Percentiles rank a stretch among this genome's conserved stretches.
These are phyloP conservation scores for Clarias pachynema DNA, from an alignment of 2,797 vertebrate species.

Conservation along the genomic window DNA sequence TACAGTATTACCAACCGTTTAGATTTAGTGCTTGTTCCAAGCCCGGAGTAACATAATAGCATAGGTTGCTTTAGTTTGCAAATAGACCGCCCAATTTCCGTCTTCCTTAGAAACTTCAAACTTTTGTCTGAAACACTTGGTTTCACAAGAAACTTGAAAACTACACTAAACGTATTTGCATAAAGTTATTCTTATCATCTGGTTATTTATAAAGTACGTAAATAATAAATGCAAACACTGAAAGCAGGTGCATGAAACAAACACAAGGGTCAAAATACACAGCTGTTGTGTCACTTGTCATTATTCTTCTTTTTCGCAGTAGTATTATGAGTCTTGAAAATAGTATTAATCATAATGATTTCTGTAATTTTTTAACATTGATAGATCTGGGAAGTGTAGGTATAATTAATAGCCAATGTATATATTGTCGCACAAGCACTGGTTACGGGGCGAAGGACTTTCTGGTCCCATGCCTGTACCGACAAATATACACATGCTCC, in stretches of 20 bases:
- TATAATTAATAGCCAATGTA: too few species aligned
- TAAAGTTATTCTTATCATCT: not conserved
- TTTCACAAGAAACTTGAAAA: not conserved
- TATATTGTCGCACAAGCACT: too few species aligned
- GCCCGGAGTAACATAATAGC: not conserved
- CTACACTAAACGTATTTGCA: not conserved
- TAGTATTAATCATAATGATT: not conserved
- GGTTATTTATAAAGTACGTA: not conserved
- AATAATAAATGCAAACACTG: not conserved
- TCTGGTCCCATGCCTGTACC: not conserved
- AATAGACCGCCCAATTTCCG: not conserved
- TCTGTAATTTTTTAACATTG: not conserved
- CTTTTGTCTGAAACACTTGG: not conserved
- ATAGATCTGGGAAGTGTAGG: too few species aligned
- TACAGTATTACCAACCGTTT: too few species aligned
- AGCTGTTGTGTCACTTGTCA: not conserved
- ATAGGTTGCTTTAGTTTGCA: not conserved
- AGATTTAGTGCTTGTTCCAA: too few species aligned
- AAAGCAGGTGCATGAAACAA: not conserved
- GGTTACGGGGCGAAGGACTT: not conserved
- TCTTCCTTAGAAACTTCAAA: not conserved
- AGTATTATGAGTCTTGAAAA: not conserved
- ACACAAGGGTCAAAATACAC: not conserved
- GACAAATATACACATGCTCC: too few species aligned
- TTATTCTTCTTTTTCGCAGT: not conserved